Evolutionary conservation across 2,888 invertebrate species (phyloP), one percentile per base, ranked within the genome.

Genomic region (Cyaniris semiargus): DNA sequence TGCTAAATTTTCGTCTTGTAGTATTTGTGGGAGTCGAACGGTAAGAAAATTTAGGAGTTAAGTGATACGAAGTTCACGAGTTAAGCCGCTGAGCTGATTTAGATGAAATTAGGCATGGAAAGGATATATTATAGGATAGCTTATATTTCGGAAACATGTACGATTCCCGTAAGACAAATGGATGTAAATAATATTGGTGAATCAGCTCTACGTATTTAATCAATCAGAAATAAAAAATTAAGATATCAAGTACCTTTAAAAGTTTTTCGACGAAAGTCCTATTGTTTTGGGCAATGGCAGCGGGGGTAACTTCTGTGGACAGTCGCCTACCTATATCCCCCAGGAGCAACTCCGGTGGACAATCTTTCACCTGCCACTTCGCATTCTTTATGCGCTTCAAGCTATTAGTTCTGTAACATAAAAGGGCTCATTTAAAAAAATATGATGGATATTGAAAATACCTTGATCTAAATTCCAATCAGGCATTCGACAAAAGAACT

Each of bases 241-340:
- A 31, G 23, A 44, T 4, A 23, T 60, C 13, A 31, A n/a, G 60
- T 93, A 97, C 99, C 95, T 98, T 98, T 75, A 99, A 94, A 83
- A 99, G 95, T 88, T 98, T 98, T 87, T 99, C 99, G 75, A 99
- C 99, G 94, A 99, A 99, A 34, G 98, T 97, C 96, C 98, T 98
- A 91, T 99, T 99, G 56, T 98, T 98, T 89, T 99, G 98, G 18
- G 98, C 98, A 84, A 99, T 97, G 60, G 98, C 95, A 0, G 98
- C 98, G 0, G 98, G 98, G 81, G 97, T 97, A 83, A 96, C 95
- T 80, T 96, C 96, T 1, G 96, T 95, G 0, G 95, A 95, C 76
- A 95, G 85, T 81, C 95, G 93, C 76, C 95, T 90, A 80, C 90
- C 92, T 76, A 94, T 90, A 81, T 94, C 94, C 0, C 93, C 93